Conservation (phyloP, 2,888 invertebrate genomes). For the Polyommatus iphigenia region DNA sequence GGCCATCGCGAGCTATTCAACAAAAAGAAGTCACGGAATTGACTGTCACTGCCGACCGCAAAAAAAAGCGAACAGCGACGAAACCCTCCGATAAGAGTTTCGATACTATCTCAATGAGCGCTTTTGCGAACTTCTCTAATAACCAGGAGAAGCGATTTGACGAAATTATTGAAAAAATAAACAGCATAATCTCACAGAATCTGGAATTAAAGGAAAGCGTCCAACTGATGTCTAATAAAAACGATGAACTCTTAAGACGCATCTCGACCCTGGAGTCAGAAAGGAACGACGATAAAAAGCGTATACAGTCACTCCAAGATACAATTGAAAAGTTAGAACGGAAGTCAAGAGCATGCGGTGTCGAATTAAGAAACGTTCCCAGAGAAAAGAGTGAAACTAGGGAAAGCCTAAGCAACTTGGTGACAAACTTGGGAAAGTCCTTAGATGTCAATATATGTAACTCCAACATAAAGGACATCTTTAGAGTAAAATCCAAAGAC, state of each 20-base stretch:
- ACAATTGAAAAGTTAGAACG: not conserved
- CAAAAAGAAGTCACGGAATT: not conserved
- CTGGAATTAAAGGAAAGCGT: not conserved
- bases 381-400: not conserved
- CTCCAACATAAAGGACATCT: not conserved
- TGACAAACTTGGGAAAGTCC: not conserved
- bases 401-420: not conserved
- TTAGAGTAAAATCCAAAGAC: not conserved
- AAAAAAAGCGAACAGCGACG: not conserved
- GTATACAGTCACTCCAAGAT: not conserved
- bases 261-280: not conserved
- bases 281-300: not conserved
- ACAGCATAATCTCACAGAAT: not conserved
- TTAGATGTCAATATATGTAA: not conserved
- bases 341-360: not conserved
- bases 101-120: not conserved
- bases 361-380: not conserved
- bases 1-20: not conserved
- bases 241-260: not conserved
- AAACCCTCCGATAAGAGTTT: not conserved
- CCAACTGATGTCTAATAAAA: not conserved
- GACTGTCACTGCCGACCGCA: not conserved
- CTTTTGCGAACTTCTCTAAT: not conserved
- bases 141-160: not conserved
- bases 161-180: not conserved